A percentile compares a stretch with the other conserved stretches of the same genome.
phyloP scores from a whole-genome alignment of 92 coral and sea anemone species.

The Actinernus sp. region DNA sequence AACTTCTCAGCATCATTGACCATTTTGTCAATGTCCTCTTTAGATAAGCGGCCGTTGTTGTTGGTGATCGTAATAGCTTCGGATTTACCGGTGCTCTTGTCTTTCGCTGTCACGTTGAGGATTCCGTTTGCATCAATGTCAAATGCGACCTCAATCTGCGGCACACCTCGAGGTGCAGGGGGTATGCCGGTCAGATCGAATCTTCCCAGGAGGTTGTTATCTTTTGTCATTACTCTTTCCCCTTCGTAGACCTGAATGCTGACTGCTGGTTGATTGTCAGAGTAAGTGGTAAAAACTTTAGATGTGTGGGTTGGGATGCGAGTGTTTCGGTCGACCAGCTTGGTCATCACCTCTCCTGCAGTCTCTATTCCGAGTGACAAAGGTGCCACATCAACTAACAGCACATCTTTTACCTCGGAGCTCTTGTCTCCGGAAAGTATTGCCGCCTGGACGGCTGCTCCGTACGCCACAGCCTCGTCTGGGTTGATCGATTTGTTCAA shows the following conservation, averaged over 20 bases:
- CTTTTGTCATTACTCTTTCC: constrained; percentile 69
- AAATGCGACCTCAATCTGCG: constrained; percentile 76
- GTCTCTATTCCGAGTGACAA: constrained; percentile 78
- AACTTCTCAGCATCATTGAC: constrained; percentile 69
- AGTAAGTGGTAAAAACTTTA: constrained; percentile 72
- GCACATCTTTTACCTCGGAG: constrained; percentile 66
- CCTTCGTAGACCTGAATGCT: constrained; percentile 78
- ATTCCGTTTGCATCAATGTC: constrained; percentile 82
- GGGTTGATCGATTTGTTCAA: constrained; percentile 88
- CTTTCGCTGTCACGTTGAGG: constrained; percentile 79
- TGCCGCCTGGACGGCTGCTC: constrained; percentile 89
- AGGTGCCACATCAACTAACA: constrained; percentile 81
- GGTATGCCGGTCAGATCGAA: constrained; percentile 75
- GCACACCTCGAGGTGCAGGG: constrained; percentile 87
- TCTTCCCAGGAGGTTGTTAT: constrained; percentile 72
- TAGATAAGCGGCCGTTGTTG: constrained; percentile 76
- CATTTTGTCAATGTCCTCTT: constrained; percentile 78
- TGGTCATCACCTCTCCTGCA: constrained; percentile 81
- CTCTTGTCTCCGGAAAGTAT: constrained; percentile 70
- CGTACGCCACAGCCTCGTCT: constrained; percentile 90
- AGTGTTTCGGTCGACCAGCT: constrained; percentile 68
- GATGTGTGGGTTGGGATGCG: constrained; percentile 67
- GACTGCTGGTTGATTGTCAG: constrained; percentile 80
- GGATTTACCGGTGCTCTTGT: constrained; percentile 73
- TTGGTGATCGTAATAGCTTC: constrained; percentile 75